phyloP scores from a whole-genome alignment of 1,140 invertebrate genomes.

The Coptotermes formosanus region DNA sequence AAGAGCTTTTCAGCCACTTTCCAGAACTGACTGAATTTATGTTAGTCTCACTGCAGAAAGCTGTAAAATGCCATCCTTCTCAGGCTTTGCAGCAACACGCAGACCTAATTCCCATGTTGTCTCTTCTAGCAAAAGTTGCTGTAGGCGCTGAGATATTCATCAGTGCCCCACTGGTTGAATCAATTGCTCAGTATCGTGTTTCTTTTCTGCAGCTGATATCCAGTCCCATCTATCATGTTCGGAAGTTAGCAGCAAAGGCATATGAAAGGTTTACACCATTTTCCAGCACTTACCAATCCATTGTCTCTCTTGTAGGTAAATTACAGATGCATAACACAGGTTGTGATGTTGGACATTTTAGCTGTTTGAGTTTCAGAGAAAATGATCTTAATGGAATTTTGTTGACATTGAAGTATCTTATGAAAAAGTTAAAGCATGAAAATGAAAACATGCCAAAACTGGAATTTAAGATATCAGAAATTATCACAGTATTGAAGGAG shows the following conservation, averaged over 20 bases:
- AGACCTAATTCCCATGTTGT: slow-evolving; percentile 3
- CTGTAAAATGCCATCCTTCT: neutral
- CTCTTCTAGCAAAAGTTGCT: slow-evolving; percentile 15
- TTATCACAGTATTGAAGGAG: neutral
- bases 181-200: neutral
- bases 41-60: neutral
- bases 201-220: neutral
- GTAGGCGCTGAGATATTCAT: neutral
- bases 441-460: neutral
- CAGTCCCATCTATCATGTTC: slow-evolving; percentile 6
- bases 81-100: neutral
- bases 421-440: neutral
- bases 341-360: neutral
- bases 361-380: neutral
- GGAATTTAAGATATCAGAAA: neutral
- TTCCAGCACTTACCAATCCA: neutral
- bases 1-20: slow-evolving; percentile 19
- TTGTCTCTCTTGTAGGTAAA: neutral
- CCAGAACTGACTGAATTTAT: neutral
- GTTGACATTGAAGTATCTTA: neutral
- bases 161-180: neutral
- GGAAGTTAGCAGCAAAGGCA: neutral
- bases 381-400: neutral
- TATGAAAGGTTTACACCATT: neutral
- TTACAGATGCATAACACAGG: neutral